Percentiles rank a stretch among this genome's conserved stretches.
Evolutionary conservation across 2,113 vertebrate species (phyloP).

Genomic region (Platycercus adscitus): DNA sequence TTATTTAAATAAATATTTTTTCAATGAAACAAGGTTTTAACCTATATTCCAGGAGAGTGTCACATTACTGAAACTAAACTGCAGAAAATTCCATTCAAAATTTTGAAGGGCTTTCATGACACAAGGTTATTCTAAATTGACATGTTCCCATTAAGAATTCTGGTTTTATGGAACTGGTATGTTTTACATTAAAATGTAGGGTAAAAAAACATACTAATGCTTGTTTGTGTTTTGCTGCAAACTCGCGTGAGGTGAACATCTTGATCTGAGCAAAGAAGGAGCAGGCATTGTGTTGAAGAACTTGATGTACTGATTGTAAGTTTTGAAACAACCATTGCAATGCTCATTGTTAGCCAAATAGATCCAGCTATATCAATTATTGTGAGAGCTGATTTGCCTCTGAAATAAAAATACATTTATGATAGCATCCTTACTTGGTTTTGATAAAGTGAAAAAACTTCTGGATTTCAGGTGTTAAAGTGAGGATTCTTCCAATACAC

Average conservation of each 20-base stretch:
- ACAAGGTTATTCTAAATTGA: neutral
- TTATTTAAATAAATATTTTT: neutral
- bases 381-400: neutral
- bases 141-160: neutral
- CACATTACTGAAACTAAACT: neutral
- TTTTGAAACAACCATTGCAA: neutral
- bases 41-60: neutral
- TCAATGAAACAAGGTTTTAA: neutral
- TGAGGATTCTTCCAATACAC: neutral
- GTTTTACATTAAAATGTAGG: neutral
- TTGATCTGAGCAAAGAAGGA: neutral
- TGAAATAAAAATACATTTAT: neutral
- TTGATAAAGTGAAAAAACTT: neutral
- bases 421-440: neutral
- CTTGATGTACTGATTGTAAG: neutral
- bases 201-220: neutral
- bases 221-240: neutral
- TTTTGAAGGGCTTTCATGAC: neutral
- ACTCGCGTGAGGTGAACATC: neutral
- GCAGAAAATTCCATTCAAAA: neutral
- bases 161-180: neutral
- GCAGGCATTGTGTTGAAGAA: neutral
- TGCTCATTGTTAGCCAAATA: neutral
- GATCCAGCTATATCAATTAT: neutral
- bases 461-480: neutral